These are phyloP conservation scores for Ophion costatus DNA, from an alignment of 2,888 invertebrate species.

Conservation along the genomic window DNA sequence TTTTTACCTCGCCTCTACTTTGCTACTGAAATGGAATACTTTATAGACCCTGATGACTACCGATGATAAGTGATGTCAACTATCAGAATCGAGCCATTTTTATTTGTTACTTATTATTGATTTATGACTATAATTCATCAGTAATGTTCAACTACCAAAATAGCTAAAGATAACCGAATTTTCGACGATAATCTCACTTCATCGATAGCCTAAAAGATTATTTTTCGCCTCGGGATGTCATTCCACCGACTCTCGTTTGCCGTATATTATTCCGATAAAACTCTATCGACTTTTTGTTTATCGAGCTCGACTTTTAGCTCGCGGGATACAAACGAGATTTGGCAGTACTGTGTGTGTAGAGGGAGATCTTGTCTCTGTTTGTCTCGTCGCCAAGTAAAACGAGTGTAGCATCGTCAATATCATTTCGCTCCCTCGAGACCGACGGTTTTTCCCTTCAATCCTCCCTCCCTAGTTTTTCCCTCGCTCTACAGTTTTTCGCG, in stretches of 20 bases:
- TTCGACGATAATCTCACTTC: neutral
- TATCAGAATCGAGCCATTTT: too few relatives aligned
- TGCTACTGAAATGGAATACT: neutral
- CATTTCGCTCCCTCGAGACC: conserved; percentile 8
- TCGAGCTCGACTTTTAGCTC: neutral
- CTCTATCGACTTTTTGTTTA: neutral
- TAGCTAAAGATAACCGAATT: neutral
- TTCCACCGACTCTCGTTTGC: neutral
- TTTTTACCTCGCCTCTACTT: neutral
- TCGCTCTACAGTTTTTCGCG: neutral
- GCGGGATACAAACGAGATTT: neutral
- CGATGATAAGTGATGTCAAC: neutral
- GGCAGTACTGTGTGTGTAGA: neutral
- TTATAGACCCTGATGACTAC: neutral
- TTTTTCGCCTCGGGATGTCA: neutral
- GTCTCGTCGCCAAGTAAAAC: conserved; percentile 4
- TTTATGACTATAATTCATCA: too few relatives aligned
- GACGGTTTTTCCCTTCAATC: neutral
- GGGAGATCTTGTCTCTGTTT: neutral
- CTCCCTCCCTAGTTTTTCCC: neutral
- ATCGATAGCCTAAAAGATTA: neutral
- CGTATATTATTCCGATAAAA: neutral
- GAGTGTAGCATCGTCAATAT: conserved; percentile 13
- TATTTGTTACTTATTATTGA: too few relatives aligned
- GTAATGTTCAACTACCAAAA: neutral